Evolutionary conservation across 2,888 invertebrate species (phyloP).

Genomic region (Pegoplata infirma): DNA sequence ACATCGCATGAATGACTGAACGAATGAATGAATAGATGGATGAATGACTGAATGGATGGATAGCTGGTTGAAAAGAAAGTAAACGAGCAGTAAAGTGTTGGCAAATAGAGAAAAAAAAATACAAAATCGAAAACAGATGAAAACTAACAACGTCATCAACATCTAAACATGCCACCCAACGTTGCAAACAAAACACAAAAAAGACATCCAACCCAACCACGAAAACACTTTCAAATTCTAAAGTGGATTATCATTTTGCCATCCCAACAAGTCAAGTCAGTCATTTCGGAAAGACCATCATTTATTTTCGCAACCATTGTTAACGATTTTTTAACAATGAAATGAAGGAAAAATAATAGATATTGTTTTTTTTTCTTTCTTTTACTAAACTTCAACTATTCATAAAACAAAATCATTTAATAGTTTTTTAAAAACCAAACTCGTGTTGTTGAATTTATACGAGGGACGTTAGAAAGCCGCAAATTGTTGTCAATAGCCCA

Average conservation of each 20-base stretch:
- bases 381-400: too few species aligned
- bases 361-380: too few species aligned
- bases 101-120: neutral
- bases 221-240: conserved; percentile 13
- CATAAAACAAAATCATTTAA: conserved; percentile 23
- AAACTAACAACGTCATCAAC: conserved; percentile 25
- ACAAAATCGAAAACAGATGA: neutral
- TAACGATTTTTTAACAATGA: too few species aligned
- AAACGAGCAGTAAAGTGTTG: neutral
- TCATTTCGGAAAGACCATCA: conserved; percentile 16
- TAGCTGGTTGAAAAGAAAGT: too few species aligned
- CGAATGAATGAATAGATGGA: too few species aligned
- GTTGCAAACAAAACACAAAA: too few species aligned
- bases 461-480: too few species aligned
- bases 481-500: too few species aligned
- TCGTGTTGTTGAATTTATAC: too few species aligned
- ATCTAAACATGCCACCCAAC: neutral
- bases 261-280: neutral
- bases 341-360: too few species aligned
- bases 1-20: neutral
- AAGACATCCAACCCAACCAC: too few species aligned
- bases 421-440: conserved; percentile 22
- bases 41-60: too few species aligned
- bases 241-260: conserved; percentile 16
- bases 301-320: neutral